Base-by-base conservation (phyloP, 53 echinoderm and acorn worm genomes). In the Holothuria scabra region DNA sequence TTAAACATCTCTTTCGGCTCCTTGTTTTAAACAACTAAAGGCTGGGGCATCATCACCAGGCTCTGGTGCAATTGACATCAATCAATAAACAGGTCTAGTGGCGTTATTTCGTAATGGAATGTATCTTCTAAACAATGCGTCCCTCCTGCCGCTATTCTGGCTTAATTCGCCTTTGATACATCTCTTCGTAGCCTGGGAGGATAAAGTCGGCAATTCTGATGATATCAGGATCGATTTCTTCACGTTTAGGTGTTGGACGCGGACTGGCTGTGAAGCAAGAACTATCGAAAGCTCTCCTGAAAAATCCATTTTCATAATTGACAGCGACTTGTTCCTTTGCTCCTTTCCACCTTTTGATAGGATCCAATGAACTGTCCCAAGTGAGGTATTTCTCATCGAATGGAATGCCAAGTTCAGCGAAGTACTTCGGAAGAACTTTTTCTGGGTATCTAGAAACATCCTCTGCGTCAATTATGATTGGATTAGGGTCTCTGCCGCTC, bases 101-200 rank as follows among this genome's bases (percentile, higher is more conserved):
- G n/a, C n/a, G n/a, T n/a, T n/a, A n/a, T n/a, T n/a, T n/a, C n/a
- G n/a, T n/a, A n/a, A n/a, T n/a, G n/a, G n/a, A n/a, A n/a, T n/a
- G n/a, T n/a, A n/a, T n/a, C n/a, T n/a, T n/a, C n/a, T n/a, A n/a
- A n/a, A n/a, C n/a, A n/a, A n/a, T n/a, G n/a, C n/a, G n/a, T n/a
- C n/a, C n/a, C n/a, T n/a, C n/a, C n/a, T n/a, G n/a, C n/a, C n/a
- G 2, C 6, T 41, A 41, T 41, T 76, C 76, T 5, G 76, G 76
- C 7, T 76, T 76, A 23, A 76, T 56, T 56, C 76, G 76, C 6
- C 56, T 49, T 28, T 76, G 10, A 28, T 11, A 76, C 76, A 76
- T 76, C 56, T 76, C 76, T 14, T 76, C 76, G n/a, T 76, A 76
- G 8, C 76, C 76, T 55, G 76, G 76, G 12, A 76, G 18, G 8